phyloP scores from a whole-genome alignment of 1,140 invertebrate species.

The Lepidurus couesii region DNA sequence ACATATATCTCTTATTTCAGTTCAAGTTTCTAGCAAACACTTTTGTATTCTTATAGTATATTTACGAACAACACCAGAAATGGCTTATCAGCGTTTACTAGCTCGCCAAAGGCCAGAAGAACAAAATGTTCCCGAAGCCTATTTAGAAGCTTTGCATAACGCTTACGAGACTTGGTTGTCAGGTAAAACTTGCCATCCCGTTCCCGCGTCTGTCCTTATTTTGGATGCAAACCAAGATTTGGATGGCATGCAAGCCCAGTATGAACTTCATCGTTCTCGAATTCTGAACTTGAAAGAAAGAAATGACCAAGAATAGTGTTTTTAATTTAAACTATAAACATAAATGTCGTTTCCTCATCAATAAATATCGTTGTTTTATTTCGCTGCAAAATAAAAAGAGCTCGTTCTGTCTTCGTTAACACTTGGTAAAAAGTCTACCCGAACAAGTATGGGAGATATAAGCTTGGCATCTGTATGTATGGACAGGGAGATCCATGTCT shows the following conservation, averaged over 20 bases:
- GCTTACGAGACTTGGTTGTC: constrained; percentile 47
- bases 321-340: not conserved
- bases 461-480: not conserved
- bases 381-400: not conserved
- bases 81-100: constrained; percentile 50
- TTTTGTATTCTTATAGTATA: constrained; percentile 45
- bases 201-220: not conserved
- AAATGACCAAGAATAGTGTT: not conserved
- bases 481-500: not conserved
- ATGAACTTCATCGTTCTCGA: not conserved
- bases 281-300: not conserved
- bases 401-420: not conserved
- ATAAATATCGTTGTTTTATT: not conserved
- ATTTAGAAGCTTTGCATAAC: constrained; percentile 47
- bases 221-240: constrained; percentile 25
- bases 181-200: not conserved
- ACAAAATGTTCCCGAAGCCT: constrained; percentile 43
- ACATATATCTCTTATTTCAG: not conserved
- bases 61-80: constrained; percentile 49
- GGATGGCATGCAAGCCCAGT: not conserved
- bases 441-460: not conserved
- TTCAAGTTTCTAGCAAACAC: not conserved
- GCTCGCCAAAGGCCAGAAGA: constrained; percentile 51
- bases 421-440: not conserved
- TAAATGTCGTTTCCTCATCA: no score